Evolutionary conservation across 2,888 invertebrate genomes (phyloP), one percentile per base, ranked within the genome.

Genomic region (Callimorpha dominula): DNA sequence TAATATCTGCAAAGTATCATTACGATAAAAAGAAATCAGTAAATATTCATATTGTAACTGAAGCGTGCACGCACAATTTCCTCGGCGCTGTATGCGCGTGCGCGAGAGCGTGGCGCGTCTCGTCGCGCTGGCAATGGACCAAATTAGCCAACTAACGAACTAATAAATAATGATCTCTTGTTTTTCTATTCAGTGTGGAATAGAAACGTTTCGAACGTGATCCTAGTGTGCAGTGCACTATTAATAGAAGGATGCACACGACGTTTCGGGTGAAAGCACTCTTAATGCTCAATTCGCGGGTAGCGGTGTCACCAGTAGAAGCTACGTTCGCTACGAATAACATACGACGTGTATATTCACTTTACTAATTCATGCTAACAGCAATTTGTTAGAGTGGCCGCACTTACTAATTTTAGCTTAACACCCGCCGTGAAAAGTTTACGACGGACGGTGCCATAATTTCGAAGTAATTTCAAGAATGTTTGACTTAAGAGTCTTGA

Each of bases 151-250:
- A 93, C 94, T 94, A 94, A 94, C 95, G 91, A 93, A 95, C 94
- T 95, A 95, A 95, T 95, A 95, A 95, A 95, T 95, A 93, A 95
- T 95, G 91, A 93, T 95, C 95, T 95, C 94, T 95, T 95, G 94
- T 95, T 95, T 95, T 95, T 95, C 95, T 94, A 94, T 94, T 93
- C 92, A 88, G 86, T 89, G 90, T 89, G 91, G 92, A 94, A 95
- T 95, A 95, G 95, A 95, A 93, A 92, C 92, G 94, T 93, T 91
- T 87, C 90, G 89, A 88, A 43, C 88, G 90, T 90, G 92, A 92
- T 93, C 94, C 93, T 90, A 83, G 86, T 89, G 88, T 89, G 91
- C 92, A 89, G 78, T 85, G 83, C 76, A 82, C 93, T 94, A 94
- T 94, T 93, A 91, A 92, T 95, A 94, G 91, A 86, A 84, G 86